Percentiles rank a stretch among this genome's conserved stretches.
Conservation (phyloP, 2,113 vertebrate species). For the Elephantulus edwardii region DNA sequence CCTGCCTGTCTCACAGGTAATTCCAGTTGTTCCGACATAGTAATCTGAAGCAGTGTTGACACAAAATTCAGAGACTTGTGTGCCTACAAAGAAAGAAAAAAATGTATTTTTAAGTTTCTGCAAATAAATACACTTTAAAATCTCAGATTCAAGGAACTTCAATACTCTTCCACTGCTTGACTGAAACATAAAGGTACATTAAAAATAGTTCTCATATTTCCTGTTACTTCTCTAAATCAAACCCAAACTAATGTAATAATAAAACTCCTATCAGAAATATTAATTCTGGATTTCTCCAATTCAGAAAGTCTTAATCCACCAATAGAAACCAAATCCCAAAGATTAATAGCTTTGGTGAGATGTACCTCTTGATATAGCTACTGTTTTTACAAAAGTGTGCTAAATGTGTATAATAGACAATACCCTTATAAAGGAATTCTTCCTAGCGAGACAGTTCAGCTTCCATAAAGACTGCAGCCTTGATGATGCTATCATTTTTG, state of each 20-base stretch:
- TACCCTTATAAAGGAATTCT: neutral
- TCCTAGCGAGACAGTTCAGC: neutral
- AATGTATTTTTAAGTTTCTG: constrained; percentile 61
- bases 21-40: constrained; percentile 99
- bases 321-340: constrained; percentile 25
- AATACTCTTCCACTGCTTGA: neutral
- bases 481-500: neutral
- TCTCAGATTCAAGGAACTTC: constrained; percentile 1
- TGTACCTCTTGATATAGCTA: neutral
- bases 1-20: constrained; percentile 98
- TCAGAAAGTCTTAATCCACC: constrained; percentile 21
- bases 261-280: neutral
- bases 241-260: neutral
- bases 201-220: neutral
- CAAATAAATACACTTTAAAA: constrained; percentile 30
- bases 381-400: neutral
- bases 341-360: neutral
- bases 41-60: constrained; percentile 96
- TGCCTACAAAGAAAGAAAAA: constrained; percentile 85
- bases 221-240: neutral
- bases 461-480: neutral
- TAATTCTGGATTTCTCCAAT: neutral
- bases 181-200: neutral
- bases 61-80: constrained; percentile 96
- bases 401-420: neutral